phyloP scores from a whole-genome alignment of 2,113 vertebrate species.

The Callorhinus ursinus region DNA sequence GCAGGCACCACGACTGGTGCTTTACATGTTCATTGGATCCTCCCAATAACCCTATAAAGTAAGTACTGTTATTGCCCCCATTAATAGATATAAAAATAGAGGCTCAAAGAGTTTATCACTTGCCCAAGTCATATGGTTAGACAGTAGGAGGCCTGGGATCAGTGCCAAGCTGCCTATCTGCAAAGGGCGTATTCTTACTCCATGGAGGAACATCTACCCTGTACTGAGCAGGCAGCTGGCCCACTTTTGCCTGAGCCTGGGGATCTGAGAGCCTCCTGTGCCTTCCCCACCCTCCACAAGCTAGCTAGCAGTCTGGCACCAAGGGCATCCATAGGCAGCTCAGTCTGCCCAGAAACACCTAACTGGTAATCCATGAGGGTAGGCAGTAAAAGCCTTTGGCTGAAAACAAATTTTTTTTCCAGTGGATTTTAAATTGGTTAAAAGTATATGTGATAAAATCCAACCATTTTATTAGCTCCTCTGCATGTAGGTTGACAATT shows the following conservation, averaged over 20 bases:
- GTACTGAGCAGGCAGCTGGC: not conserved
- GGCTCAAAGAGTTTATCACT: not conserved
- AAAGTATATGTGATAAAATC: not conserved
- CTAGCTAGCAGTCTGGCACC: not conserved
- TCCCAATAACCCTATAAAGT: not conserved
- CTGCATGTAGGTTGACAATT: not conserved
- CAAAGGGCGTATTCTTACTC: not conserved
- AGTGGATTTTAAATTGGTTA: conserved; percentile 24
- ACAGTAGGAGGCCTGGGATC: not conserved
- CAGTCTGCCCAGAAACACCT: not conserved
- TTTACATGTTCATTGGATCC: not conserved
- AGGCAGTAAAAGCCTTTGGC: not conserved
- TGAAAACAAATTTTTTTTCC: not conserved
- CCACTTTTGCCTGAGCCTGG: not conserved
- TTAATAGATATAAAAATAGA: not conserved
- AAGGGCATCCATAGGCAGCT: not conserved
- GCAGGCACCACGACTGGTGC: not conserved
- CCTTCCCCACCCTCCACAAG: not conserved
- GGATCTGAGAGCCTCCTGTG: not conserved
- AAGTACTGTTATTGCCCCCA: not conserved
- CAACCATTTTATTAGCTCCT: not conserved
- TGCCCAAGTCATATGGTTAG: not conserved
- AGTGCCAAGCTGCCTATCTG: not conserved
- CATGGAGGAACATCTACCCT: not conserved
- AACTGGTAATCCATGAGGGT: not conserved